These are phyloP conservation scores for Plestiodon gilberti DNA, from an alignment of 2,113 vertebrate genomes.

Conservation along the genomic window DNA sequence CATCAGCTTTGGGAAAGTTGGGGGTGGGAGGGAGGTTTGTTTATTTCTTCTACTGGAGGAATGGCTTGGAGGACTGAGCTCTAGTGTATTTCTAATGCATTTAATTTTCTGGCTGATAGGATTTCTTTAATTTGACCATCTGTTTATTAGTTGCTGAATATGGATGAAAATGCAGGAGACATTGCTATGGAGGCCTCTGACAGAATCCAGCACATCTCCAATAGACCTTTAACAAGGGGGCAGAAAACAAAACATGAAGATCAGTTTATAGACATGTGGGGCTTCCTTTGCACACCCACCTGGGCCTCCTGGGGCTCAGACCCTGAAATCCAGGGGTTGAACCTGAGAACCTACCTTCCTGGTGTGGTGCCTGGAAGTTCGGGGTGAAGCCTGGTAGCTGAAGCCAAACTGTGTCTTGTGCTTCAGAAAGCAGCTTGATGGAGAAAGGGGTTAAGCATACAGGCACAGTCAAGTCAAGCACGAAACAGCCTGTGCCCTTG, in stretches of 20 bases:
- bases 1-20: slow-evolving; percentile 44
- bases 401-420: too few relatives aligned
- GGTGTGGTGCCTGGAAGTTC: too few relatives aligned
- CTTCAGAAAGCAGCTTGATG: too few relatives aligned
- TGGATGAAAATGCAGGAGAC: slow-evolving; percentile 44
- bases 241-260: background rate
- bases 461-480: too few relatives aligned
- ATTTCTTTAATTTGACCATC: slow-evolving; percentile 71
- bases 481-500: too few relatives aligned
- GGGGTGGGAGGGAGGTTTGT: slow-evolving; percentile 26
- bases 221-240: background rate
- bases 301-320: background rate
- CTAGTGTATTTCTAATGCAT: slow-evolving; percentile 68
- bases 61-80: slow-evolving; percentile 54
- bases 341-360: too few relatives aligned
- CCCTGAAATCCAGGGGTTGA: too few relatives aligned
- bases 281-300: background rate
- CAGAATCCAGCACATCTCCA: slow-evolving; percentile 21
- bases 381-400: too few relatives aligned
- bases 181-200: slow-evolving; percentile 31
- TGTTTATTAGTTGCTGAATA: slow-evolving; percentile 64
- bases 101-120: slow-evolving; percentile 72
- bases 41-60: slow-evolving; percentile 66
- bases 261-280: background rate
- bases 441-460: too few relatives aligned